Evolutionary conservation across 2,113 vertebrate species (phyloP).

Genomic region (Protomyctophum bolini): DNA sequence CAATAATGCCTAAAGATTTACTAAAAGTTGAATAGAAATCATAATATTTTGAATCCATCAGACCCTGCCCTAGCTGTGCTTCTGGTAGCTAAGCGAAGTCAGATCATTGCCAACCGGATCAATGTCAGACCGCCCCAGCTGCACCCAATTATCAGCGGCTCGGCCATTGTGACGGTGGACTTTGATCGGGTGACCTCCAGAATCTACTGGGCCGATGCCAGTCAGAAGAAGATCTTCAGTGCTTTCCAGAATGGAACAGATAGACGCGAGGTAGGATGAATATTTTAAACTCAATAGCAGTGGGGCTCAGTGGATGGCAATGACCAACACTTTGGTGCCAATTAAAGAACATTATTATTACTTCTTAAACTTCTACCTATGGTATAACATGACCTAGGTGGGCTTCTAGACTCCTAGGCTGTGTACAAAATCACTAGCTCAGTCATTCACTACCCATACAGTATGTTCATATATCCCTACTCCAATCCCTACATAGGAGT

Average conservation of each 20-base stretch:
- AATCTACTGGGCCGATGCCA: conserved; percentile 74
- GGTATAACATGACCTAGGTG: too few species aligned
- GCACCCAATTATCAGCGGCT: conserved; percentile 55
- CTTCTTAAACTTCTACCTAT: too few species aligned
- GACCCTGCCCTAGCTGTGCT: conserved; percentile 61
- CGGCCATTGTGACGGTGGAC: conserved; percentile 67
- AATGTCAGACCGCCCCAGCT: conserved; percentile 58
- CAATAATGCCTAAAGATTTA: neutral
- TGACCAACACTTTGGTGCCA: too few species aligned
- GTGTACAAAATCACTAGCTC: too few species aligned
- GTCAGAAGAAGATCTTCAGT: conserved; percentile 71
- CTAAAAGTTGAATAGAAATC: neutral
- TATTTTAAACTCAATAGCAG: too few species aligned
- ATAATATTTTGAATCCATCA: conserved; percentile 20
- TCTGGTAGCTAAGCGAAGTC: conserved; percentile 66
- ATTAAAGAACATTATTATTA: too few species aligned
- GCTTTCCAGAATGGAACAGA: conserved; percentile 66
- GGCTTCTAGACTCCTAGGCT: too few species aligned
- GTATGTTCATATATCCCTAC: too few species aligned
- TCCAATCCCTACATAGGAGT: too few species aligned
- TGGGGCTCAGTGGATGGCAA: neutral
- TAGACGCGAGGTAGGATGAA: conserved; percentile 42
- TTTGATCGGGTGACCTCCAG: conserved; percentile 68
- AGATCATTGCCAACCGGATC: conserved; percentile 66
- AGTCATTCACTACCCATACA: too few species aligned